Evolutionary conservation across 2,888 invertebrate species (phyloP), one percentile per base, ranked within the genome.

Genomic region (Lacanobia oleracea): DNA sequence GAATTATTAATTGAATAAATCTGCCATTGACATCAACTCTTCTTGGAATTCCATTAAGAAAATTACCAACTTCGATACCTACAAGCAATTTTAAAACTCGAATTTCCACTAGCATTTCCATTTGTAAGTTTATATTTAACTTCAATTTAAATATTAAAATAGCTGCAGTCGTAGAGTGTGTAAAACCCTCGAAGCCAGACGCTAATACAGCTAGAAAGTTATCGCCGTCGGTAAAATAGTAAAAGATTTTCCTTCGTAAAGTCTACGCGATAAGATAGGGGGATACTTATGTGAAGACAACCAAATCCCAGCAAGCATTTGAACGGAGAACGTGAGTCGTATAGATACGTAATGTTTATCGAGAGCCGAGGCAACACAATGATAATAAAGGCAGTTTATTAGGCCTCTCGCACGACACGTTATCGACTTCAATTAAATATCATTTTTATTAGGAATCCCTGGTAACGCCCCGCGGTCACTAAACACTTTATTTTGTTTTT

Each of bases 341-440:
- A 88, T 88, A 89, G 88, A 89, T 88, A 88, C 86, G 85, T 77
- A 80, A 81, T 88, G 87, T 93, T 94, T 94, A 95, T 94, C 93
- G 91, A 87, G 87, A 86, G 86, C 86, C 89, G 84, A 77, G 88
- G 91, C 92, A 92, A 93, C 93, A 93, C 91, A 93, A 92, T 92
- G 93, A 95, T 95, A 95, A 95, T 94, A 95, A 94, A 94, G 90
- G 86, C 91, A 92, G 92, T 96, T 96, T 96, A 96, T 96, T 95
- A 91, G 93, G 89, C 93, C 89, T 92, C 94, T 93, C 91, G 88
- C 90, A 91, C 89, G 93, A 91, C 90, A 88, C 92, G 92, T 93
- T 95, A 95, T 95, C 95, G 94, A 87, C 88, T 92, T 91, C 95
- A 95, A 95, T 96, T 96, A 96, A 95, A 95, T 95, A 94, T 93